phyloP scores from a whole-genome alignment of 2,888 invertebrate genomes.

The Erannis defoliaria region DNA sequence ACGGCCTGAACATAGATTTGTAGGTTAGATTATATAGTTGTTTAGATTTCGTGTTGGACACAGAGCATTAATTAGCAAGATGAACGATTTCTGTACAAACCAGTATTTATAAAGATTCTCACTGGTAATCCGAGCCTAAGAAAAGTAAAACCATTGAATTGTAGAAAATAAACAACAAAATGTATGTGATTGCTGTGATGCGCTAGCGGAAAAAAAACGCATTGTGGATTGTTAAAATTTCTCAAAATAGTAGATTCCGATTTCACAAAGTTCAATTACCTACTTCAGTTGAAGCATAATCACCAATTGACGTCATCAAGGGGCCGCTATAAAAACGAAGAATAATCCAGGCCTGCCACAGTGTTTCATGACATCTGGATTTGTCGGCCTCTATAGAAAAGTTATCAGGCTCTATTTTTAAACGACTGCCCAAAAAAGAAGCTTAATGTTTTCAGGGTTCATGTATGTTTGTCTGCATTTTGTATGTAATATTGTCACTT shows the following conservation, averaged over 20 bases:
- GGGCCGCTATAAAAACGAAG: conserved; percentile 10
- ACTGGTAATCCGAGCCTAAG: too few relatives aligned
- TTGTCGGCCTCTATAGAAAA: not conserved
- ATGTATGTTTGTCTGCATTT: not conserved
- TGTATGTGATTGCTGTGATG: not conserved
- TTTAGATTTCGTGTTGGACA: too few relatives aligned
- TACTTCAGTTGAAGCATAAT: conserved; percentile 13
- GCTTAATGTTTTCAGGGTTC: not conserved
- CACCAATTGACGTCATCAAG: conserved; percentile 19
- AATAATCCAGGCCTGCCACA: conserved; percentile 26
- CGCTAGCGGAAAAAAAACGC: too few relatives aligned
- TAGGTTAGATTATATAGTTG: too few relatives aligned
- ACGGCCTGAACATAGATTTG: too few relatives aligned
- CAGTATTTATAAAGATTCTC: too few relatives aligned
- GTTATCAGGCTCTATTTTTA: not conserved
- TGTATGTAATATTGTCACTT: too few relatives aligned
- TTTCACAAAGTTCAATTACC: conserved; percentile 18
- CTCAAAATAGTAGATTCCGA: conserved; percentile 12
- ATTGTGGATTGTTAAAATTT: not conserved
- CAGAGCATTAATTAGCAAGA: too few relatives aligned
- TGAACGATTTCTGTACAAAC: too few relatives aligned
- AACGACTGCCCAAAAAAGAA: not conserved
- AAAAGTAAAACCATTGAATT: too few relatives aligned
- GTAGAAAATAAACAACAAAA: too few relatives aligned
- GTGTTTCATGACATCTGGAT: conserved; percentile 15